Evolutionary conservation across 2,888 invertebrate species (phyloP).

Genomic region (Drosophila falleni): DNA sequence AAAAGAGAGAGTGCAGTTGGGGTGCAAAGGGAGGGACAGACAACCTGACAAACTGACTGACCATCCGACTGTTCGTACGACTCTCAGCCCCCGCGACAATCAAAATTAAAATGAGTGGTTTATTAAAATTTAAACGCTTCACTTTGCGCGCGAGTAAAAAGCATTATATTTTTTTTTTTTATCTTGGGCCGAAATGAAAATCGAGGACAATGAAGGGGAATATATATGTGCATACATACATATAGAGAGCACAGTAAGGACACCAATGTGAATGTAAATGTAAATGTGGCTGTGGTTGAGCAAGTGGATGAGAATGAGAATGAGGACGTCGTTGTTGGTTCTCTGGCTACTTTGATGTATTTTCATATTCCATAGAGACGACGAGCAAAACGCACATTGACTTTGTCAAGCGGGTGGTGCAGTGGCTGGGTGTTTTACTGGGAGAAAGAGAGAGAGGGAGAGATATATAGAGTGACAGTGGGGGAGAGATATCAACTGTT

Average conservation of each 20-base stretch:
- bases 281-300: conserved; percentile 2
- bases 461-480: neutral
- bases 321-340: conserved; percentile 37
- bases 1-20: neutral
- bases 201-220: conserved; percentile 41
- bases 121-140: conserved; percentile 83
- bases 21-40: neutral
- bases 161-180: conserved; percentile 28
- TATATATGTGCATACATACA: neutral
- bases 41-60: conserved; percentile 8
- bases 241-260: neutral
- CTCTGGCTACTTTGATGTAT: conserved; percentile 76
- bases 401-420: conserved; percentile 6
- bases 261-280: conserved; percentile 15
- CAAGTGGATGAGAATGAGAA: neutral
- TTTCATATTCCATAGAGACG: conserved; percentile 75
- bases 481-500: conserved; percentile 6
- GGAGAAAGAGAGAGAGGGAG: neutral
- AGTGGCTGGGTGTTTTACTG: neutral
- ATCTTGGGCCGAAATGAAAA: conserved; percentile 45
- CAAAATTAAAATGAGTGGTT: conserved; percentile 84
- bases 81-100: conserved; percentile 61
- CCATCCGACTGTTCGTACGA: neutral
- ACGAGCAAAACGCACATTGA: conserved; percentile 48
- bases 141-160: conserved; percentile 69